phyloP scores from a whole-genome alignment of 2,797 vertebrate genomes.

The Artibeus jamaicensis region DNA sequence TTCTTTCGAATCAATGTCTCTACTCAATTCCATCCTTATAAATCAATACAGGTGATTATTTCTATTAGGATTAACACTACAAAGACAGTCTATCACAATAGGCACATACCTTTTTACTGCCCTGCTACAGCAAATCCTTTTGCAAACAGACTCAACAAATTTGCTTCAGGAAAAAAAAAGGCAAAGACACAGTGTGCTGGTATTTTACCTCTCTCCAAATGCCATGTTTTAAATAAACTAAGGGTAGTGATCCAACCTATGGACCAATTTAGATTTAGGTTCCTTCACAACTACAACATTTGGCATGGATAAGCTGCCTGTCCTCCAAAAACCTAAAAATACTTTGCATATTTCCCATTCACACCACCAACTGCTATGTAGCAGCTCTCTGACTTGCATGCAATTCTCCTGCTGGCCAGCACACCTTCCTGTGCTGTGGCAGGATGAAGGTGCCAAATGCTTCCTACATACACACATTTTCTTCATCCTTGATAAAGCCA shows the following conservation, averaged over 20 bases:
- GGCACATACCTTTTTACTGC: neutral
- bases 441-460: neutral
- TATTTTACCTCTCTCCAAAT: slow-evolving; percentile 67
- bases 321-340: slow-evolving; percentile 60
- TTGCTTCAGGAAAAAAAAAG: neutral
- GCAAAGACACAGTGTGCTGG: slow-evolving; percentile 23
- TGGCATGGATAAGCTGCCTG: slow-evolving; percentile 52
- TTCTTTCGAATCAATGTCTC: slow-evolving; percentile 39
- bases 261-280: slow-evolving; percentile 60
- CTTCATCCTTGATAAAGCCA: neutral
- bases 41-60: slow-evolving; percentile 50
- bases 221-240: slow-evolving; percentile 66
- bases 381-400: neutral
- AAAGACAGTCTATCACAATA: slow-evolving; percentile 9
- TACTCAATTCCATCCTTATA: slow-evolving; percentile 25
- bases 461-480: neutral
- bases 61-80: slow-evolving; percentile 15
- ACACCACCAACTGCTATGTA: slow-evolving; percentile 47
- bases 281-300: slow-evolving; percentile 63
- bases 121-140: neutral
- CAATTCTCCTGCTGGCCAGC: neutral
- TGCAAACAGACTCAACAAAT: slow-evolving; percentile 26
- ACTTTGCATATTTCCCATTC: slow-evolving; percentile 55
- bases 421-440: neutral
- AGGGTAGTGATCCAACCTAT: slow-evolving; percentile 48